Conservation (phyloP, 2,888 invertebrate genomes). For the Macrophya annulata region DNA sequence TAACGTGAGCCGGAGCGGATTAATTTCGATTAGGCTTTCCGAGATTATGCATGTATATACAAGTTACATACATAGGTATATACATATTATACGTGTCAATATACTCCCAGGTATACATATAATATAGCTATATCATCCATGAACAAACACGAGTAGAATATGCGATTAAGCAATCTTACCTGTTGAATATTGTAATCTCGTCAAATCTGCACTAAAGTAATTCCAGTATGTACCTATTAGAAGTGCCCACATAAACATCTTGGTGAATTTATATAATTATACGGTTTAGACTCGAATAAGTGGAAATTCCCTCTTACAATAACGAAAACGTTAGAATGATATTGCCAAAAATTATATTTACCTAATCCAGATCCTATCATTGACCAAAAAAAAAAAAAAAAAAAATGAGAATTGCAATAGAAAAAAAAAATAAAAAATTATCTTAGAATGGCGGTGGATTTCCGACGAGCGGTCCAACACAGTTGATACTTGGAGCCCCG, state of each 20-base stretch:
- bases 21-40: conserved; percentile 8
- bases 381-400: not conserved
- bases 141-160: conserved; percentile 24
- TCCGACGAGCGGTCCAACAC: conserved; percentile 49
- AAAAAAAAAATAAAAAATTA: not conserved
- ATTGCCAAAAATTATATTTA: not conserved
- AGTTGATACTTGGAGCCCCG: conserved; percentile 44
- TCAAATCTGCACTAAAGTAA: conserved; percentile 23
- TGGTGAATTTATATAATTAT: not conserved
- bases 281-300: not conserved
- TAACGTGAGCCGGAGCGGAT: not conserved
- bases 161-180: conserved; percentile 40
- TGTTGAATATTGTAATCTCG: conserved; percentile 47
- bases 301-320: not conserved
- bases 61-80: not conserved
- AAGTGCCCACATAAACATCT: not conserved
- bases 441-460: conserved; percentile 56
- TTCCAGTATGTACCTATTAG: not conserved
- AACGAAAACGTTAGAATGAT: not conserved
- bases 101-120: not conserved
- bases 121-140: not conserved
- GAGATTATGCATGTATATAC: not conserved
- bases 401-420: not conserved
- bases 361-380: not conserved
- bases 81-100: not conserved